phyloP scores from a whole-genome alignment of 2,888 invertebrate genomes.

The Lypha dubia region DNA sequence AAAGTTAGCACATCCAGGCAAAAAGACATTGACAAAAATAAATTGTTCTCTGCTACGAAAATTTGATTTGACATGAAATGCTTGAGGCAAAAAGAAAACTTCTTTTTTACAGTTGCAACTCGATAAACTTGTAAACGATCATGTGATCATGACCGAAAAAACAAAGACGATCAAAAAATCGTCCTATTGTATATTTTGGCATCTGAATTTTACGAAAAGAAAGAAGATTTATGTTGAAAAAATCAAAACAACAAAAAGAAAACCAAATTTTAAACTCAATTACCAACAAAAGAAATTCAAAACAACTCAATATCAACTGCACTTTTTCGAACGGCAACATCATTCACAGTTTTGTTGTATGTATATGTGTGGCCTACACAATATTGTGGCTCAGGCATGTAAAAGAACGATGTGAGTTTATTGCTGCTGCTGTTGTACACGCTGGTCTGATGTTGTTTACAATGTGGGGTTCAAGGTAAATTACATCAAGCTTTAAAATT shows the following conservation, averaged over 20 bases:
- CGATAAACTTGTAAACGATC: constrained; percentile 47
- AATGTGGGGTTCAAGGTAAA: constrained; percentile 73
- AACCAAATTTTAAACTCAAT: constrained; percentile 28
- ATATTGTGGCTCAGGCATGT: not conserved
- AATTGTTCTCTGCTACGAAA: constrained; percentile 16
- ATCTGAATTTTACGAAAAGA: constrained; percentile 6
- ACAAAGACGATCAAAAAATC: constrained; percentile 3
- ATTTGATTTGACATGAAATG: constrained; percentile 7
- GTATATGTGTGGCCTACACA: not conserved
- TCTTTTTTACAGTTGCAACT: constrained; percentile 47
- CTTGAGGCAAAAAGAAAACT: constrained; percentile 17
- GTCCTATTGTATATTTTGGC: constrained; percentile 1
- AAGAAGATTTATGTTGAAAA: constrained; percentile 47
- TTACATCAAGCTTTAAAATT: constrained; percentile 61
- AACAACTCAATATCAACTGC: constrained; percentile 15
- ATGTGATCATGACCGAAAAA: constrained; percentile 25
- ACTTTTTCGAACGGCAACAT: constrained; percentile 4
- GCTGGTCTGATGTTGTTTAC: constrained; percentile 28
- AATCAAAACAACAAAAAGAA: constrained; percentile 1
- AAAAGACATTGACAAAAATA: constrained; percentile 2
- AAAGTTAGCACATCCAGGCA: constrained; percentile 1
- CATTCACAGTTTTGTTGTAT: too few relatives aligned
- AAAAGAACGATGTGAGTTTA: constrained; percentile 8
- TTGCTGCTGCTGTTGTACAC: constrained; percentile 6
- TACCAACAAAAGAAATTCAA: constrained; percentile 18